Evolutionary conservation across 2,888 invertebrate species (phyloP).

Genomic region (Limnephilus marmoratus): DNA sequence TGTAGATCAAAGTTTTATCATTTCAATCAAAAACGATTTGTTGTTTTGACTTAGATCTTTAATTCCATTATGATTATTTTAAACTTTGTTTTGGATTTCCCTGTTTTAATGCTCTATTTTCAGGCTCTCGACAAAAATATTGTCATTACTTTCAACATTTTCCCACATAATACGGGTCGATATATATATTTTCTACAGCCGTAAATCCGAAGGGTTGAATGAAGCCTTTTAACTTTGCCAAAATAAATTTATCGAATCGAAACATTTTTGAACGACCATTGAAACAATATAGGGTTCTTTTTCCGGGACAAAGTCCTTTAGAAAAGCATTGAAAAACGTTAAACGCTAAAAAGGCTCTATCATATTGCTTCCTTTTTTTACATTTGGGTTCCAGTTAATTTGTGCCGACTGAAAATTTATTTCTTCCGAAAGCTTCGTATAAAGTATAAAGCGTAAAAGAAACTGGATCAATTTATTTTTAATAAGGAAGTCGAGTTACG

Average conservation of each 20-base stretch:
- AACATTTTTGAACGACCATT: neutral
- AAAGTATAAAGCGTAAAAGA: neutral
- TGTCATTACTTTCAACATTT: neutral
- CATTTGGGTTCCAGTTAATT: neutral
- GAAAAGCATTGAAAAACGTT: neutral
- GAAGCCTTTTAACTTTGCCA: neutral
- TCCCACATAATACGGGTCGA: neutral
- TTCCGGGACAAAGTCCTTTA: neutral
- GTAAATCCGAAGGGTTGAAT: neutral
- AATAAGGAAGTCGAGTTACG: neutral
- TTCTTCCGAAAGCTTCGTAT: neutral
- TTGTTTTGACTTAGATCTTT: too few relatives aligned
- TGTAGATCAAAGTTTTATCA: too few relatives aligned
- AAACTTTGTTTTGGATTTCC: too few relatives aligned
- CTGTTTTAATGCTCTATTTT: neutral
- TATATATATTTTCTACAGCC: neutral
- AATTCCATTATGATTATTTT: too few relatives aligned
- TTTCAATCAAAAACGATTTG: too few relatives aligned
- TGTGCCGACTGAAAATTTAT: neutral
- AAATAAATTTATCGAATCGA: neutral
- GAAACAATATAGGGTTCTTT: conserved; percentile 5
- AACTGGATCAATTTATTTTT: neutral
- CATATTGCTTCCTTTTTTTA: neutral
- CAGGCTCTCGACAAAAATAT: neutral
- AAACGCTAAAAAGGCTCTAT: neutral